Percentiles rank a stretch among this genome's conserved stretches.
These are phyloP conservation scores for Vultur gryphus DNA, from an alignment of 2,797 vertebrate genomes.

Conservation along the genomic window DNA sequence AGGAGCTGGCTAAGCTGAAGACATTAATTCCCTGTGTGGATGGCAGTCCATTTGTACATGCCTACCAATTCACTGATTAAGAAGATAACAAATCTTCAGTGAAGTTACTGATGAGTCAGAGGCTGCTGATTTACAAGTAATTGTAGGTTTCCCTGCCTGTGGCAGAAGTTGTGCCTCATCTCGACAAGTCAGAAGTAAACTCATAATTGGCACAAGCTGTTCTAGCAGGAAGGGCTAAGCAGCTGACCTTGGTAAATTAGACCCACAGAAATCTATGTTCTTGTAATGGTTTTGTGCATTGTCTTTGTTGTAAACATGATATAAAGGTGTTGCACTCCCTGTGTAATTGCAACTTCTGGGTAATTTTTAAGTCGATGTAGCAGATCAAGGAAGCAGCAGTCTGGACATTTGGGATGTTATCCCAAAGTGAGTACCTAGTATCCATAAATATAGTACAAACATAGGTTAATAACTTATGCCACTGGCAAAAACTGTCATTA, in stretches of 20 bases:
- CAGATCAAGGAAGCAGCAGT: neutral
- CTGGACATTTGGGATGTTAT: neutral
- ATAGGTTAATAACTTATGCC: neutral
- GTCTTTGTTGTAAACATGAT: neutral
- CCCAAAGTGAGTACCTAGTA: neutral
- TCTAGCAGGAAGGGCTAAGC: neutral
- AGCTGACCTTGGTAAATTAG: neutral
- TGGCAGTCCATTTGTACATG: conserved; percentile 22
- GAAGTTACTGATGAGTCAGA: conserved; percentile 36
- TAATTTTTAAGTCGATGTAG: neutral
- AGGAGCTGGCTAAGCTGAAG: neutral
- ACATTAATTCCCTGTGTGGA: neutral
- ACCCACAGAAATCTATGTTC: neutral
- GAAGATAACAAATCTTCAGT: conserved; percentile 31
- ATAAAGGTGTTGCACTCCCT: neutral
- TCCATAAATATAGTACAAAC: neutral
- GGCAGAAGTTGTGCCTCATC: conserved; percentile 6
- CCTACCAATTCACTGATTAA: conserved; percentile 4
- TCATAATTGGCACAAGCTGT: conserved; percentile 25
- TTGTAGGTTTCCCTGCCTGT: neutral
- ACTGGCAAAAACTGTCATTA: neutral
- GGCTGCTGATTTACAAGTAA: conserved; percentile 24
- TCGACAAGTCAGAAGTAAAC: neutral
- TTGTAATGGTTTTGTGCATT: neutral
- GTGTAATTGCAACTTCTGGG: neutral